Evolutionary conservation across 1,140 invertebrate species (phyloP), one percentile per base, ranked within the genome.

Genomic region (Scaptomyza graminum): DNA sequence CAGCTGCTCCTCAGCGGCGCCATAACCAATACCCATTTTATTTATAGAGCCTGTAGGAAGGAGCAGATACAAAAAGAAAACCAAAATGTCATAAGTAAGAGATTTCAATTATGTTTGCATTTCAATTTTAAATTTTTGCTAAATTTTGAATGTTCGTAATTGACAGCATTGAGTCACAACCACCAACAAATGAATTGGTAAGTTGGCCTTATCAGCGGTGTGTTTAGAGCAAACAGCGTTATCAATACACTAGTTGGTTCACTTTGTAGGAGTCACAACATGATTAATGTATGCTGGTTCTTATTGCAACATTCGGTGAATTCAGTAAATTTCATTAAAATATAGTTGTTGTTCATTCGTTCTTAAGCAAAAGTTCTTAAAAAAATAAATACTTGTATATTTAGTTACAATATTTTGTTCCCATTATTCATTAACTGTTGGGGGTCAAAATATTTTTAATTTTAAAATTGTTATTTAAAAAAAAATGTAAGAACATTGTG

Each of bases 1-100:
- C 64, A 95, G 91, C 66, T 85, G 74, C 68, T 90, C 90, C 13
- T 91, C 90, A 39, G 85, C 47, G 47, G 75, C 39, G 41, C 81
- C 77, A 66, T 88, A 89, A 37, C 89, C 89, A 59, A 84, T 85
- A 49, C 89, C 90, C 90, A 91, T 91, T 52, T 64, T n/a, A n/a
- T n/a, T 25, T 9, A 7, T 34, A 34, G 31, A 34, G 50, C 22
- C 34, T 50, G 41, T 12, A 62, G 65, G 54, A 0, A 55, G 34
- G 16, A 25, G 1, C 13, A 46, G 25, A 22, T 16, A 54, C 6
- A 9, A 60, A 28, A 44, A 61, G 7, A 9, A 64, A 37, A 44
- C 43, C 1, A 44, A 25, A 31, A 6, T 31, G 31, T 15, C 22
- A 44, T 44, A 15, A 50, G 49, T 25, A 13, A 43, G 13, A 31